Conservation (phyloP, 2,888 invertebrate species). For the Trimorus sp. region DNA sequence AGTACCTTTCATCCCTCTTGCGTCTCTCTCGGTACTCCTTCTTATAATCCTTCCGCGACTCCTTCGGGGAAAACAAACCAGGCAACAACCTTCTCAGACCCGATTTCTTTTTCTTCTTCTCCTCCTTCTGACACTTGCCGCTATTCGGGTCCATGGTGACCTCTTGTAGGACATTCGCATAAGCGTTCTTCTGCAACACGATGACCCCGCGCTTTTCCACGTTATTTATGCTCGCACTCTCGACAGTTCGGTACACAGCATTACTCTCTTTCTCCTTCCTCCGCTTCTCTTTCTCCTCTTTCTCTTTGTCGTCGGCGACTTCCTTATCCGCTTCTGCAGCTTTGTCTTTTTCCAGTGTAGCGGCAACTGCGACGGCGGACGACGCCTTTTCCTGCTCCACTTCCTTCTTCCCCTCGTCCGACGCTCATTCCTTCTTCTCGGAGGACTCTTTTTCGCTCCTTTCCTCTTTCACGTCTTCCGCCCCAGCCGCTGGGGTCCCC, state of each 20-base stretch:
- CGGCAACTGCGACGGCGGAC: background rate
- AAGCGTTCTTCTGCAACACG: slow-evolving; percentile 71
- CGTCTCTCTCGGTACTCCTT: slow-evolving; percentile 74
- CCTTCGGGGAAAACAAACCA: slow-evolving; percentile 78
- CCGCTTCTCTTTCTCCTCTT: slow-evolving; percentile 71
- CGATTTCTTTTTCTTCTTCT: slow-evolving; percentile 77
- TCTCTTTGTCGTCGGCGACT: slow-evolving; percentile 72
- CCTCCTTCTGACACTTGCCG: slow-evolving; percentile 80
- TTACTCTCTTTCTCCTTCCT: background rate
- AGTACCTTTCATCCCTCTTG: slow-evolving; percentile 75
- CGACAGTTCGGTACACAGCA: slow-evolving; percentile 10
- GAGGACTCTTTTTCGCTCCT: slow-evolving; percentile 25
- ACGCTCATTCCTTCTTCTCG: slow-evolving; percentile 53
- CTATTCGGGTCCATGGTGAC: slow-evolving; percentile 76
- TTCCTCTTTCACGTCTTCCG: slow-evolving; percentile 20
- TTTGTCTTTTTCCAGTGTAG: slow-evolving; percentile 27
- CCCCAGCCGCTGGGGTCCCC: slow-evolving; percentile 1
- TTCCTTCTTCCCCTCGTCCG: slow-evolving; percentile 3
- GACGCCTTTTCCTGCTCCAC: slow-evolving; percentile 1
- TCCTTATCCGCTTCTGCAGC: slow-evolving; percentile 66
- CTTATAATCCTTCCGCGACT: slow-evolving; percentile 76
- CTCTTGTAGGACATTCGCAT: slow-evolving; percentile 76
- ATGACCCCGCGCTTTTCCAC: slow-evolving; percentile 28
- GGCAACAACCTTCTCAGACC: slow-evolving; percentile 76
- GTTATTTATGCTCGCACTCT: slow-evolving; percentile 16